Conservation (phyloP, 2,797 vertebrate genomes). For the Girardinus metallicus region DNA sequence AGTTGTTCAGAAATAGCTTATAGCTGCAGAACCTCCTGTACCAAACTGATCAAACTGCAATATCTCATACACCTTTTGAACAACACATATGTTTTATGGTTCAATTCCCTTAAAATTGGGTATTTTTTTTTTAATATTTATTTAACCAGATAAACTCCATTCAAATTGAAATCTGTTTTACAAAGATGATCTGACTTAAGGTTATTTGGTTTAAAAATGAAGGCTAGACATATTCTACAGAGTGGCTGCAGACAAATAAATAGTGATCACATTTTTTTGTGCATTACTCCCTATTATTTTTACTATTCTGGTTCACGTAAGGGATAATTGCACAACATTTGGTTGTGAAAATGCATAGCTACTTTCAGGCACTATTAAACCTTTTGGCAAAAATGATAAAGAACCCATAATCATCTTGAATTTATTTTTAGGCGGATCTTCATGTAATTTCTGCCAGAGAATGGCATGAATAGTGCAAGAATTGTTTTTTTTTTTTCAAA, state of each 20-base stretch:
- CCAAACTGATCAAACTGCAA: background rate
- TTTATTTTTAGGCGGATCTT: too few species aligned
- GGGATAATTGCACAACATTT: too few species aligned
- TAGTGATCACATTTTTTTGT: too few species aligned
- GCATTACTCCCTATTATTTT: too few species aligned
- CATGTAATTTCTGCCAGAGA: background rate
- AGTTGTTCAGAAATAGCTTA: background rate
- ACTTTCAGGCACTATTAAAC: too few species aligned
- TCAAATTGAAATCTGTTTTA: background rate
- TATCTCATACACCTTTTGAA: background rate
- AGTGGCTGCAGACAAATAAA: too few species aligned
- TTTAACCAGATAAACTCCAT: background rate
- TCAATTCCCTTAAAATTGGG: background rate
- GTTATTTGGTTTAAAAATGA: background rate
- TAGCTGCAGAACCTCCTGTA: background rate
- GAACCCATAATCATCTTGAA: too few species aligned
- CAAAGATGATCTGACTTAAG: constrained; percentile 3
- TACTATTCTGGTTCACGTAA: too few species aligned
- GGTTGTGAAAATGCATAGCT: too few species aligned
- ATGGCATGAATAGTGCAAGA: background rate
- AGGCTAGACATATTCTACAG: background rate
- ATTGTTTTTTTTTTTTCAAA: background rate
- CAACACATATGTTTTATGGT: background rate
- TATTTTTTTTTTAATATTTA: background rate
- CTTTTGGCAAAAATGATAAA: too few species aligned